phyloP scores from a whole-genome alignment of 2,888 invertebrate species.

The Mythimna ferrago region DNA sequence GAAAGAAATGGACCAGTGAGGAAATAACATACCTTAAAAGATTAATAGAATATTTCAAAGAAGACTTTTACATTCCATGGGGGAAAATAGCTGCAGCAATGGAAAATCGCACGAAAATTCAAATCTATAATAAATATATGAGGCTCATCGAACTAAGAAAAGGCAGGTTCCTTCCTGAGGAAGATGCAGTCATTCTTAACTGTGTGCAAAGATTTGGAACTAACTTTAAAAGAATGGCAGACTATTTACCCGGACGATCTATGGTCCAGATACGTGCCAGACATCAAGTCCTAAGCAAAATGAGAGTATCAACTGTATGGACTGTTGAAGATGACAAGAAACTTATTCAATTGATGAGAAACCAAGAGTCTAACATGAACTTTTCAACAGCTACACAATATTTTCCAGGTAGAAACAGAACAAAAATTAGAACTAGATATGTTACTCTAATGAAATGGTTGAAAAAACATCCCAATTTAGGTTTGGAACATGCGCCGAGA shows the following conservation, averaged over 20 bases:
- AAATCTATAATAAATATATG: conserved; percentile 91
- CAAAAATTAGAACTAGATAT: conserved; percentile 91
- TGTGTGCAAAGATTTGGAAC: conserved; percentile 91
- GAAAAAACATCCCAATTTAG: conserved; percentile 82
- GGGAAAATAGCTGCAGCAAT: conserved; percentile 92
- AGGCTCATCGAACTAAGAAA: conserved; percentile 85
- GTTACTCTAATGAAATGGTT: conserved; percentile 88
- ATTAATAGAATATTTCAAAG: conserved; percentile 91
- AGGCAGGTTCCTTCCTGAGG: conserved; percentile 92
- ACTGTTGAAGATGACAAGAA: conserved; percentile 91
- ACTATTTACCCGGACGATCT: conserved; percentile 92
- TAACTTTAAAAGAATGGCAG: conserved; percentile 91
- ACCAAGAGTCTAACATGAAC: conserved; percentile 80
- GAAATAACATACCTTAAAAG: conserved; percentile 93
- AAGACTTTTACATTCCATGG: conserved; percentile 94
- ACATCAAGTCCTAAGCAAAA: conserved; percentile 88
- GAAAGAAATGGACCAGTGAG: conserved; percentile 91
- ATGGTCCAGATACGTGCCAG: conserved; percentile 91
- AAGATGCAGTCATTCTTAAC: conserved; percentile 92
- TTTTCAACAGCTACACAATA: conserved; percentile 86
- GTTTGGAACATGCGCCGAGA: conserved; percentile 81
- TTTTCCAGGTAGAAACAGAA: conserved; percentile 90
- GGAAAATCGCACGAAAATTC: conserved; percentile 91
- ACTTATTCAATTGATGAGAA: conserved; percentile 89
- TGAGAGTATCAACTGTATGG: conserved; percentile 89